These are phyloP conservation scores for Omphaloscelis lunosa DNA, from an alignment of 2,888 invertebrate genomes.

Conservation along the genomic window DNA sequence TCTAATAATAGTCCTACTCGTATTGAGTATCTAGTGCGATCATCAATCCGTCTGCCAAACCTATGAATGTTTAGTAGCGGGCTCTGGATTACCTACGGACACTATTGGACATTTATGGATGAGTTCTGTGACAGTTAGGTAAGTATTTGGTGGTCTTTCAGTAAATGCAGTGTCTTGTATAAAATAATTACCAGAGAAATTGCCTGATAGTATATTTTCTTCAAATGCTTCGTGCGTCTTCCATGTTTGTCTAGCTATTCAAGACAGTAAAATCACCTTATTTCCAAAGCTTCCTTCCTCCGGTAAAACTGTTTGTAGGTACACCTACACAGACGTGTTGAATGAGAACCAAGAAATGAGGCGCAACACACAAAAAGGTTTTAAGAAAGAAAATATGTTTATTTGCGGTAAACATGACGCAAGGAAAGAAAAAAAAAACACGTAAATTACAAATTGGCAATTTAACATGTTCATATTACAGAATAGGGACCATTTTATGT, in stretches of 20 bases:
- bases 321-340: background rate
- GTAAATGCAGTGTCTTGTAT: background rate
- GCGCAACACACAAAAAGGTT: background rate
- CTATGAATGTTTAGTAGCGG: slow-evolving; percentile 39
- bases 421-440: no score
- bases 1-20: slow-evolving; percentile 47
- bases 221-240: background rate
- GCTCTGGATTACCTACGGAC: slow-evolving; percentile 14
- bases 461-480: background rate
- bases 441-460: no score
- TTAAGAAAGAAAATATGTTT: no score
- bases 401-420: no score
- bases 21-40: slow-evolving; percentile 13
- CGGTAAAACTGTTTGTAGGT: slow-evolving; percentile 1
- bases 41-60: slow-evolving; percentile 42
- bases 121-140: slow-evolving; percentile 3
- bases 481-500: background rate
- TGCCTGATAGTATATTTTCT: background rate
- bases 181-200: background rate
- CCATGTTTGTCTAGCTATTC: slow-evolving; percentile 7
- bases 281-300: background rate
- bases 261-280: slow-evolving; percentile 11
- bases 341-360: slow-evolving; percentile 28
- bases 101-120: slow-evolving; percentile 4
- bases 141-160: background rate